These are phyloP conservation scores for Synergus itoensis DNA, from an alignment of 2,888 invertebrate species.

Conservation along the genomic window DNA sequence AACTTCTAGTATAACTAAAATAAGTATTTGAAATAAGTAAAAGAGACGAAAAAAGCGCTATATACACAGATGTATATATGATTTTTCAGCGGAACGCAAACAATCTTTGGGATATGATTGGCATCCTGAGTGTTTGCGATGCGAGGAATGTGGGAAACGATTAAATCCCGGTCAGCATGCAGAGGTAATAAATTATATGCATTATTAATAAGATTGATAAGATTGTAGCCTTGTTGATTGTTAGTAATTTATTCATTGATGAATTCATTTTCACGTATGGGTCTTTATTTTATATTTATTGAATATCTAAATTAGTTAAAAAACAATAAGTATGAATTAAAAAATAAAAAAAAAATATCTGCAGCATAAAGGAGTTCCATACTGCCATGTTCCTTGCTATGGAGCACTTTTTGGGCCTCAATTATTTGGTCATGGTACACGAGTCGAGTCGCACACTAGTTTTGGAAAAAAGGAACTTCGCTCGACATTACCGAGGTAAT, in stretches of 20 bases:
- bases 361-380: slow-evolving; percentile 90
- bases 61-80: background rate
- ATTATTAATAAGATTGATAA: slow-evolving; percentile 1
- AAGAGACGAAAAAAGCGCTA: slow-evolving; percentile 1
- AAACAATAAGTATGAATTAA: too few species aligned
- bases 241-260: slow-evolving; percentile 16
- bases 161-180: slow-evolving; percentile 92
- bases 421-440: slow-evolving; percentile 89
- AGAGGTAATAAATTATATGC: slow-evolving; percentile 76
- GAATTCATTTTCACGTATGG: slow-evolving; percentile 12
- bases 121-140: slow-evolving; percentile 91
- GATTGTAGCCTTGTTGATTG: background rate
- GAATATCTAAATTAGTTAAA: too few species aligned
- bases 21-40: background rate
- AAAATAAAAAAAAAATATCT: background rate
- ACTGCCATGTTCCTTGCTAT: slow-evolving; percentile 92
- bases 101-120: slow-evolving; percentile 92
- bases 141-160: slow-evolving; percentile 90
- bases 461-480: slow-evolving; percentile 84
- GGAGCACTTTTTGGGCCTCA: slow-evolving; percentile 90
- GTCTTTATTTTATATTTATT: slow-evolving; percentile 40
- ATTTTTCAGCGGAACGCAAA: slow-evolving; percentile 86
- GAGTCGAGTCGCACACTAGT: slow-evolving; percentile 89
- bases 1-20: too few species aligned
- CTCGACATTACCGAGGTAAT: slow-evolving; percentile 77